Evolutionary conservation across 2,888 invertebrate species (phyloP).

Genomic region (Asteroscopus sphinx): DNA sequence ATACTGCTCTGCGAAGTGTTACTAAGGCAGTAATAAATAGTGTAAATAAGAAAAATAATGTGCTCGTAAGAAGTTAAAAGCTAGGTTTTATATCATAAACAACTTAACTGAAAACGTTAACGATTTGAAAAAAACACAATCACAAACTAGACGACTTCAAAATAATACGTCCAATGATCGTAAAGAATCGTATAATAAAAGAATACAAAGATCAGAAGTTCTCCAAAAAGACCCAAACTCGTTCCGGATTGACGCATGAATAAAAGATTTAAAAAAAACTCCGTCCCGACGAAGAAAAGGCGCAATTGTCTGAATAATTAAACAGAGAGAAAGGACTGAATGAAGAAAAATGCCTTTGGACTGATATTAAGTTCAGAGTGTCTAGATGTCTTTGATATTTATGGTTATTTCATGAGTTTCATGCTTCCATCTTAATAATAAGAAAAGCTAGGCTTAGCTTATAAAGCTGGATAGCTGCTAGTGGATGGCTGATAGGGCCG

Average conservation of each 20-base stretch:
- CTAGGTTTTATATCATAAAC: no score
- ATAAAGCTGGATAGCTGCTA: no score
- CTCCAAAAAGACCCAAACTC: conserved; percentile 31
- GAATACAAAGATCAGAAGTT: conserved; percentile 19
- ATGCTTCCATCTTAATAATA: no score
- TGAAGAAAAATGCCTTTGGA: conserved; percentile 24
- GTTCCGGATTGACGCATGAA: conserved; percentile 45
- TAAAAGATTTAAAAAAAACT: conserved; percentile 50
- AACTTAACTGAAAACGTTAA: no score
- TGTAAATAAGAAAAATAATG: no score
- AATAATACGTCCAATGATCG: conserved; percentile 1
- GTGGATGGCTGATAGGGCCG: no score
- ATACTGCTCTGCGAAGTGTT: no score
- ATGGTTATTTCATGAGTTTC: conserved; percentile 15
- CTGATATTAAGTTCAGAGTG: conserved; percentile 44
- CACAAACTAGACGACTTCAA: not conserved
- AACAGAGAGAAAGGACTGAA: conserved; percentile 27
- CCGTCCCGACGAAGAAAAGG: conserved; percentile 24
- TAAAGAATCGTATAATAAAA: conserved; percentile 1
- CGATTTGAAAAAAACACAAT: not conserved
- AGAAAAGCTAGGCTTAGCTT: no score
- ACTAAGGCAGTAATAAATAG: no score
- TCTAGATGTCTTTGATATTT: conserved; percentile 7
- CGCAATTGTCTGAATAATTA: conserved; percentile 54
- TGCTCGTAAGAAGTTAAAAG: no score